Base-by-base conservation (phyloP, 2,113 vertebrate genomes). In the Ceratotherium simum region DNA sequence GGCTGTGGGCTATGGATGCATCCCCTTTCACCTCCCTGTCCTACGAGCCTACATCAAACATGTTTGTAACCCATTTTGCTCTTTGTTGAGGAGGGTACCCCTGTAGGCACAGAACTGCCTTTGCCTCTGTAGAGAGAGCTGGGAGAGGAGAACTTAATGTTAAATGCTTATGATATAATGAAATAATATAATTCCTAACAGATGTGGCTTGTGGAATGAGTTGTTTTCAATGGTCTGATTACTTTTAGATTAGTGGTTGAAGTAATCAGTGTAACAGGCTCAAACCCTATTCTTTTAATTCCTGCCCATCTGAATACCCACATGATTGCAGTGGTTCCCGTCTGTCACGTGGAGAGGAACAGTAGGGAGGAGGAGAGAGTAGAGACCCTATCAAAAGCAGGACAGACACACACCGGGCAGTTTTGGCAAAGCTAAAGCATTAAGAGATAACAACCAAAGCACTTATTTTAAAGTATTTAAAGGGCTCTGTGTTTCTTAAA, bases 401-500 rank as follows among this genome's bases (percentile, higher is more conserved):
- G 51, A 56, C 36, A 17, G 60, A 83, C 5, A 4, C 3, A 62
- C 3, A 20, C 25, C 81, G 90, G 17, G 51, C 20, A 0, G 3
- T 76, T 9, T 17, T 39, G 78, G 89, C 83, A 39, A 48, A 81
- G 18, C 60, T 16, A 4, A 39, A 51, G 81, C 29, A 58, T 46
- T 54, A 42, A 65, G 48, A 58, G 33, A 58, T 56, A 76, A 72
- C 14, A 75, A 23, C 51, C 25, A 29, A 64, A 82, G 56, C 33
- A 54, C 80, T 80, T 96, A 58, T 36, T 72, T 69, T 83, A n/a
- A 86, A 54, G 73, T 5, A 25, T 86, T 92, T 58, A 76, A 58
- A 69, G 82, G 60, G 75, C 16, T 93, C 88, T 91, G 85, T 2
- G 0, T 91, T 93, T 97, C 82, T 95, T 27, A 58, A 96, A 92